Evolutionary conservation across 2,113 vertebrate genomes (phyloP).

Genomic region (Brienomyrus longianalis): DNA sequence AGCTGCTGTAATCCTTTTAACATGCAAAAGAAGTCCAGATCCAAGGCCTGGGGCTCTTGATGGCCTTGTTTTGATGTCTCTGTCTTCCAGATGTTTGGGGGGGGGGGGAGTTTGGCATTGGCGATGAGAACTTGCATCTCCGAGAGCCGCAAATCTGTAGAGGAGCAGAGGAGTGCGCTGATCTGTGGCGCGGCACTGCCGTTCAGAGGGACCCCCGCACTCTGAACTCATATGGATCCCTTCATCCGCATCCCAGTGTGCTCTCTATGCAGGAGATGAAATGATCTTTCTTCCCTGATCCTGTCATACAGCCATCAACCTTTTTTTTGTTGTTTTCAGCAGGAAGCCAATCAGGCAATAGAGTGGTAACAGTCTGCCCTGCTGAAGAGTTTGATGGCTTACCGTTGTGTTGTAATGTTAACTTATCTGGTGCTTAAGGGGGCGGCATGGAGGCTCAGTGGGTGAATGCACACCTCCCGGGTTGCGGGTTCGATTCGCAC

Average conservation of each 20-base stretch:
- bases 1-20: conserved; percentile 62
- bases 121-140: conserved; percentile 17
- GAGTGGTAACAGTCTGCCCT: background rate
- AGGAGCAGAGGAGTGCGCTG: background rate
- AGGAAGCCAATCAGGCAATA: background rate
- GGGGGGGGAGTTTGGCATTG: conserved; percentile 5
- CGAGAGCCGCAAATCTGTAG: conserved; percentile 14
- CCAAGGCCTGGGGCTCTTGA: conserved; percentile 55
- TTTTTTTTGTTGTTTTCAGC: background rate
- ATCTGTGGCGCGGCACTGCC: background rate
- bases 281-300: background rate
- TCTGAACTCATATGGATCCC: background rate
- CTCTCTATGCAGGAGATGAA: conserved; percentile 2
- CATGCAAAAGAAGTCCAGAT: conserved; percentile 53
- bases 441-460: background rate
- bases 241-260: background rate
- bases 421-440: background rate
- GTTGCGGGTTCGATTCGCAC: background rate
- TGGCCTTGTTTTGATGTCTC: conserved; percentile 25
- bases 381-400: background rate
- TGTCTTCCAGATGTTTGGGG: conserved; percentile 18
- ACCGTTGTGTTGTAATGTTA: background rate
- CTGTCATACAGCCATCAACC: background rate
- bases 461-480: background rate
- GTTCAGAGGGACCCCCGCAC: background rate